phyloP scores from a whole-genome alignment of 2,797 vertebrate genomes.

The Syndactyla subalaris region DNA sequence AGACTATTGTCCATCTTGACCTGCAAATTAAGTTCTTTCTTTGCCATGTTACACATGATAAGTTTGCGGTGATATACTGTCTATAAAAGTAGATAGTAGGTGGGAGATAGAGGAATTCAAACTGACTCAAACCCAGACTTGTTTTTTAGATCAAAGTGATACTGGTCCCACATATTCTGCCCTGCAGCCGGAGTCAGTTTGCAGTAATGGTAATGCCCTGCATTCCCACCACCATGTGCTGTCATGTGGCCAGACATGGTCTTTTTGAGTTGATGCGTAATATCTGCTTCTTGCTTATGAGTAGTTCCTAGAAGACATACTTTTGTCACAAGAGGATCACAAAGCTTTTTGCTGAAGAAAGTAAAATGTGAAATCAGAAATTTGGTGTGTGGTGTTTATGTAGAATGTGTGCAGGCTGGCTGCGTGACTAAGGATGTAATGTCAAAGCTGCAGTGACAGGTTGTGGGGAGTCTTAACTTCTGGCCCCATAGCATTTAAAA shows the following conservation, averaged over 20 bases:
- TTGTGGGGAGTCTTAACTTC: not conserved
- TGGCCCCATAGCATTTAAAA: not conserved
- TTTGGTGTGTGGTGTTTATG: not conserved
- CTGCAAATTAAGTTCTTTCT: not conserved
- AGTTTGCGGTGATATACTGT: not conserved
- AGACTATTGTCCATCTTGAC: not conserved
- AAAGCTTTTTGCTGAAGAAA: not conserved
- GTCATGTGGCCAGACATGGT: not conserved
- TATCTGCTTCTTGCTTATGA: not conserved
- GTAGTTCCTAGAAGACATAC: not conserved
- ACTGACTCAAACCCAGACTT: not conserved
- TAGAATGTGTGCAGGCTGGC: not conserved
- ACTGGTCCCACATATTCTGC: not conserved
- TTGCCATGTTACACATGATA: not conserved
- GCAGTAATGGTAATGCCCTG: not conserved
- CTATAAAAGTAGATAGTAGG: not conserved
- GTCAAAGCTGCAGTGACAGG: not conserved
- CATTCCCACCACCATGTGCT: not conserved
- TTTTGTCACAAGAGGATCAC: not conserved
- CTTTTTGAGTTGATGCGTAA: not conserved
- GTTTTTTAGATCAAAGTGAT: not conserved
- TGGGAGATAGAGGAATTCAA: not conserved
- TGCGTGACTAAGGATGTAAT: accelerated
- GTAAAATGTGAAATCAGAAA: not conserved
- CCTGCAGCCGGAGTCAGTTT: not conserved